Evolutionary conservation across 2,113 vertebrate genomes (phyloP).

Genomic region (Rhinoptilus africanus): DNA sequence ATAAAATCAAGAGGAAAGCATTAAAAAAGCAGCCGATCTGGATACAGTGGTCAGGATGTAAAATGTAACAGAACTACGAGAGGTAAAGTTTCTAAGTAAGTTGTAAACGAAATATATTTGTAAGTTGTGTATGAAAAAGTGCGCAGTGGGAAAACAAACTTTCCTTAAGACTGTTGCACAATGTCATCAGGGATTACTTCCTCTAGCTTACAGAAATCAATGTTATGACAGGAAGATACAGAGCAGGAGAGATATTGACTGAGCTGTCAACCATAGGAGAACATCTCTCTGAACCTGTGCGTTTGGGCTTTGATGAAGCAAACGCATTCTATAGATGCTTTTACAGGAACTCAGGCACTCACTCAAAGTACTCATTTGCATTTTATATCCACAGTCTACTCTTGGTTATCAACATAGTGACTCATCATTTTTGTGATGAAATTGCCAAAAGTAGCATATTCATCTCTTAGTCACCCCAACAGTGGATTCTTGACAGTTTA

Average conservation of each 20-base stretch:
- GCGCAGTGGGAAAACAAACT: background rate
- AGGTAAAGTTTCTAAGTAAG: background rate
- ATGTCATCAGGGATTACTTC: constrained; percentile 46
- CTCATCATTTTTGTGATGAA: background rate
- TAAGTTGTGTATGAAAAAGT: background rate
- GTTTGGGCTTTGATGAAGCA: constrained; percentile 40
- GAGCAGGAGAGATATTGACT: constrained; percentile 46
- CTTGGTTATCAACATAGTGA: background rate
- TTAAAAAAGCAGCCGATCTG: background rate
- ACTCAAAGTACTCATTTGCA: background rate
- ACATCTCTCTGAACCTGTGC: constrained; percentile 34
- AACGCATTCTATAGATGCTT: background rate
- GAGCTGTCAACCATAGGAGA: constrained; percentile 42
- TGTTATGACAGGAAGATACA: constrained; percentile 52
- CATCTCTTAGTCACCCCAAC: background rate
- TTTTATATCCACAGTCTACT: background rate
- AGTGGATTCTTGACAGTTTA: background rate
- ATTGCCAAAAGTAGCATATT: background rate
- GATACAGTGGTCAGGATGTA: background rate
- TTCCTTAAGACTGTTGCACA: background rate
- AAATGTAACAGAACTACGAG: background rate
- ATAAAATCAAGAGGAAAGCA: background rate
- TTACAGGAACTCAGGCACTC: background rate
- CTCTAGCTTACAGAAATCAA: constrained; percentile 55
- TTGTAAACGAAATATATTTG: background rate